A percentile compares a stretch with the other conserved stretches of the same genome.
Conservation (phyloP, 2,113 vertebrate species). For the Helogale parvula region DNA sequence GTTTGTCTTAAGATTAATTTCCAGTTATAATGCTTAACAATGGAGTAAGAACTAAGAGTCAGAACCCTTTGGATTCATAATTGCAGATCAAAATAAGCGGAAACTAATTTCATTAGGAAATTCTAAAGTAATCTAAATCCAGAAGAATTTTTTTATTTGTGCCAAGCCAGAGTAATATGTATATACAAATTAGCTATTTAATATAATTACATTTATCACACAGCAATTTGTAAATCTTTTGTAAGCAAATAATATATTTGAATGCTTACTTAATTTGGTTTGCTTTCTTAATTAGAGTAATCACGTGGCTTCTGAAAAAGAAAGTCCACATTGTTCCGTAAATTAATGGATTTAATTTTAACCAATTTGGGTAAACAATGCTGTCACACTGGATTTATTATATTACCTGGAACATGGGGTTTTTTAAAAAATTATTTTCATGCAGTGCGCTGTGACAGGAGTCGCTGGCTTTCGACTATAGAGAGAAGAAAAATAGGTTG, state of each 20-base stretch:
- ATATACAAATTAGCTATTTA: not conserved
- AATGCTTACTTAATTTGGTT: not conserved
- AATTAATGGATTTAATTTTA: not conserved
- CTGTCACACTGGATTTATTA: not conserved
- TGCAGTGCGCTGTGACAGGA: not conserved
- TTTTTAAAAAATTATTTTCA: not conserved
- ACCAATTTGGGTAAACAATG: not conserved
- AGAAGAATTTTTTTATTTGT: not conserved
- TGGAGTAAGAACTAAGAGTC: not conserved
- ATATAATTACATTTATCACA: not conserved
- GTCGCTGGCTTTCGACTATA: not conserved
- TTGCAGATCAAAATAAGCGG: not conserved
- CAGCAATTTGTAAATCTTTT: not conserved
- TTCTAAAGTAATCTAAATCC: not conserved
- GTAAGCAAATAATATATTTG: not conserved
- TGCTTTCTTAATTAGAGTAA: not conserved
- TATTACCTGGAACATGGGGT: not conserved
- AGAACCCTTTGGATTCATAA: not conserved
- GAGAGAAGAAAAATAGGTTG: not conserved
- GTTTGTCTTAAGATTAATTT: not conserved
- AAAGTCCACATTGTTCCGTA: not conserved
- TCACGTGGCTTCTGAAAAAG: not conserved
- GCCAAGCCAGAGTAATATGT: not conserved
- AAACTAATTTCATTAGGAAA: not conserved
- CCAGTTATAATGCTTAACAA: conserved; percentile 13